Evolutionary conservation across 2,113 vertebrate species (phyloP).

Genomic region (Coracopsis vasa): DNA sequence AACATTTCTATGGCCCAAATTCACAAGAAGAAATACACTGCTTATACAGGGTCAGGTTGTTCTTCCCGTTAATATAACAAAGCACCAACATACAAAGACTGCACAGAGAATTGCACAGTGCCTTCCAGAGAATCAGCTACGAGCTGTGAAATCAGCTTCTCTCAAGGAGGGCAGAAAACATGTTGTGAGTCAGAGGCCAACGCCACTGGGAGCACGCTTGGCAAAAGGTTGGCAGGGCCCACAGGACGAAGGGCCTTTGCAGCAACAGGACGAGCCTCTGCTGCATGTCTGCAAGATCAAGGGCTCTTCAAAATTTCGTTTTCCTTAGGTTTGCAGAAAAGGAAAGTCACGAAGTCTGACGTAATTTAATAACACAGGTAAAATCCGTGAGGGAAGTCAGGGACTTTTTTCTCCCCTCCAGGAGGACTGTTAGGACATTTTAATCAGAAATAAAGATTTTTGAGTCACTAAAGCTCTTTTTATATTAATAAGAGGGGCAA

Average conservation of each 20-base stretch:
- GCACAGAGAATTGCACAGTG: too few species aligned
- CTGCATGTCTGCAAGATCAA: neutral
- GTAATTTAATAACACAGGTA: neutral
- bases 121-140: neutral
- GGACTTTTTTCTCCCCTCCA: neutral
- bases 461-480: neutral
- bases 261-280: neutral
- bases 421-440: neutral
- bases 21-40: neutral
- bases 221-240: neutral
- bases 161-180: neutral
- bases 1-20: neutral
- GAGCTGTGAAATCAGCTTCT: neutral
- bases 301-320: neutral
- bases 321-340: neutral
- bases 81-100: neutral
- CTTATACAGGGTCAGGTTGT: neutral
- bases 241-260: neutral
- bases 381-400: neutral
- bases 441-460: neutral
- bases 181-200: neutral
- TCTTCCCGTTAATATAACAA: neutral
- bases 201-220: accelerated
- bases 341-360: neutral
- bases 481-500: neutral